Base-by-base conservation (phyloP, 2,888 invertebrate species). In the Drosophila recens region DNA sequence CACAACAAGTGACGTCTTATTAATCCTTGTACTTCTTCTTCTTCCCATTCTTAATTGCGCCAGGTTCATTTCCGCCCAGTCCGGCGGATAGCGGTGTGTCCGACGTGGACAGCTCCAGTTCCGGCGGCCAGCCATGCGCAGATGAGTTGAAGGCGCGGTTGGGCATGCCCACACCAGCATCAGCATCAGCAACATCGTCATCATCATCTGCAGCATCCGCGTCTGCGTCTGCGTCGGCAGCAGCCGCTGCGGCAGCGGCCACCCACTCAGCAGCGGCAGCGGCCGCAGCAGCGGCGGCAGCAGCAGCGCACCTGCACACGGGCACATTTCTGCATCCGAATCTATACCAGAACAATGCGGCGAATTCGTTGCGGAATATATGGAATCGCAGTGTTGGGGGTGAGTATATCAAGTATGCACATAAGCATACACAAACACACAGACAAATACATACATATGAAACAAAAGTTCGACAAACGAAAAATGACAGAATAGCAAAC, bases 31-130 rank as follows among this genome's bases (percentile, higher is more conserved):
- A 15, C 45, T 48, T 48, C 20, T 17, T 33, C 20, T 17, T 30
- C 49, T 15, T 9, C 23, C 6, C 20, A 13, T 20, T 43, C 11
- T 10, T 13, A n/a, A 52, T 72, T 88, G 76, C 74, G 80, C 94
- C 94, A 97, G 98, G 98, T 93, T 98, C 98, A 89, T 95, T 98
- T 92, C 98, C 98, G 76, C 98, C 98, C 61, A 98, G 98, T 93
- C 98, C 98, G 76, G 98, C 98, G 59, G 98, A 99, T 94, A 98
- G 98, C 92, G 98, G 98, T 74, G 98, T 98, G 58, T 98, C 98
- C 67, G 98, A 98, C 93, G 98, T 98, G 90, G 98, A 98, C 94
- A 98, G 98, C 85, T 98, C 98, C 78, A 98, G 97, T 87, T 95
- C 95, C 46, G 96, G 96, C 73, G 96, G 95, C 73, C 95, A 95